Base-by-base conservation (phyloP, 2,888 invertebrate species). In the Eupithecia subumbrata region DNA sequence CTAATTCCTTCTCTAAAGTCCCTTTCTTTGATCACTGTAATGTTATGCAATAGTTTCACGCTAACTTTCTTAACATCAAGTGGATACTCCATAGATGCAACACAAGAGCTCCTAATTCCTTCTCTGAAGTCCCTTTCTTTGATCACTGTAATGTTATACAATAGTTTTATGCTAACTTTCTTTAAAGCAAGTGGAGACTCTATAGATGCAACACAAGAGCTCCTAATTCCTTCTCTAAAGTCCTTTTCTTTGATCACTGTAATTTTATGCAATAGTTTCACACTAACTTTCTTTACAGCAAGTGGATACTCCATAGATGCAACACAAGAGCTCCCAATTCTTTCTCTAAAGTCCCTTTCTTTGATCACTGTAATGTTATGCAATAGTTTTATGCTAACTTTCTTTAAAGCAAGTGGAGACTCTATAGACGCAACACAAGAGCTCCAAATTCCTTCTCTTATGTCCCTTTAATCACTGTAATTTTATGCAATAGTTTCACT, bases 381-480 rank as follows among this genome's bases (percentile, higher is more conserved):
- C 18, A 30, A 16, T 63, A 16, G 5, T 30, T 66, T 66, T 0
- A n/a, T 22, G n/a, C 2, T 22, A 43, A 14, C 45, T 25, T 60
- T 64, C 64, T 64, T 63, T 95, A 66, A 88, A 96, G 97, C 97
- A 0, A 96, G 97, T 80, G 97, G 97, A 3, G 96, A 96, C 76
- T 96, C 97, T 66, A 96, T 99, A 34, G 98, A 98, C 87, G 98
- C 99, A 0, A 98, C 98, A 0, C 98, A 98, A 87, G 99, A 99
- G 91, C 93, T 99, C 63, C 91, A 98, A 60, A 98, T 98, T 0
- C 95, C 99, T 14, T 98, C 98, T 0, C 88, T 98, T n/a, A n/a
- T n/a, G n/a, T n/a, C n/a, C 52, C 11, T n/a, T 52, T 56, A 22
- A 11, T 22, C 56, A 11, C 63, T 63, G 5, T 63, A 30, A 30